These are phyloP conservation scores for Heliconius aoede DNA, from an alignment of 2,888 invertebrate genomes.

Conservation along the genomic window DNA sequence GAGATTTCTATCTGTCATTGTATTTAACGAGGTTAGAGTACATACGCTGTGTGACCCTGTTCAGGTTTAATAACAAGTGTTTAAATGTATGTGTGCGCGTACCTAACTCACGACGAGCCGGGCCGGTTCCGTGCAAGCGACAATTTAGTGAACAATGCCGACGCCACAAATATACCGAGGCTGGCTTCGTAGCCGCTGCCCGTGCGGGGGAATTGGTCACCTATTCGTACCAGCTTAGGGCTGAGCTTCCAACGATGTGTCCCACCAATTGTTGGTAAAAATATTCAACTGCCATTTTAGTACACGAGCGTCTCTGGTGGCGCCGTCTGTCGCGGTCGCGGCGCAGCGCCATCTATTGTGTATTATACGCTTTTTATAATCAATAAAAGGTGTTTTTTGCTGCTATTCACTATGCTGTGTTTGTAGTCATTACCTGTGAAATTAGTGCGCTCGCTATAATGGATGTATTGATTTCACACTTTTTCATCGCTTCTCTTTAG, in stretches of 20 bases:
- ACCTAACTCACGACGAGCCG: slow-evolving; percentile 80
- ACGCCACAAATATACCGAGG: slow-evolving; percentile 79
- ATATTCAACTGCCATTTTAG: slow-evolving; percentile 83
- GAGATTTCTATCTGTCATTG: slow-evolving; percentile 79
- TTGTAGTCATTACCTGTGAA: slow-evolving; percentile 42
- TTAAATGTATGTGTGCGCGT: slow-evolving; percentile 79
- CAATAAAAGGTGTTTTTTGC: slow-evolving; percentile 66
- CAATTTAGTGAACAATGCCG: slow-evolving; percentile 84
- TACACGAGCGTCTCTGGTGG: slow-evolving; percentile 81
- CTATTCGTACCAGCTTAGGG: slow-evolving; percentile 53
- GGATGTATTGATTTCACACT: slow-evolving; percentile 20
- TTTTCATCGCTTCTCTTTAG: slow-evolving; percentile 19
- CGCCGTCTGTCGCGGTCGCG: slow-evolving; percentile 80
- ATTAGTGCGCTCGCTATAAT: slow-evolving; percentile 35
- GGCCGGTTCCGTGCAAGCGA: slow-evolving; percentile 82
- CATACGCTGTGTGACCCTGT: slow-evolving; percentile 74
- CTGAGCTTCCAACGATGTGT: slow-evolving; percentile 52
- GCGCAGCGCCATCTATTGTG: slow-evolving; percentile 81
- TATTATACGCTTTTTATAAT: slow-evolving; percentile 78
- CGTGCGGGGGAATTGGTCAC: slow-evolving; percentile 52
- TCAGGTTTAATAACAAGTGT: slow-evolving; percentile 83
- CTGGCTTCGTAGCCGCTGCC: slow-evolving; percentile 71
- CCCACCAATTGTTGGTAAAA: slow-evolving; percentile 66
- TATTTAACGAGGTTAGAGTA: slow-evolving; percentile 72
- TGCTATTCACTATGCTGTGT: slow-evolving; percentile 38